A percentile compares a stretch with the other conserved stretches of the same genome.
Evolutionary conservation across 2,113 vertebrate species (phyloP).

Genomic region (Pao palembangensis): DNA sequence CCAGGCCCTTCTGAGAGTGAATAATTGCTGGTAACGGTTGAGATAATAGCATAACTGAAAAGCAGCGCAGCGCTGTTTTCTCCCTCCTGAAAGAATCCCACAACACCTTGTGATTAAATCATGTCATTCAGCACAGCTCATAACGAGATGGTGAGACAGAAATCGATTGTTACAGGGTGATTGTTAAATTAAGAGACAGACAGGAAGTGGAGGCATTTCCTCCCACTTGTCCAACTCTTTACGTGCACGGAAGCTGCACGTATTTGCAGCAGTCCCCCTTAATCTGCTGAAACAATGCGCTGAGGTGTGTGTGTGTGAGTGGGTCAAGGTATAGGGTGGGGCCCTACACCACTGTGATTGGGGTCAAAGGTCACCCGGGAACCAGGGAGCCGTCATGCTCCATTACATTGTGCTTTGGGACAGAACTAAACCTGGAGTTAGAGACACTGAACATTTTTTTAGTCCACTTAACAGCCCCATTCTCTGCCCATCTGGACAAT

Average conservation of each 20-base stretch:
- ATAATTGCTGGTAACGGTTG: too few relatives aligned
- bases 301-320: slow-evolving; percentile 46
- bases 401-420: slow-evolving; percentile 65
- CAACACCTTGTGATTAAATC: too few relatives aligned
- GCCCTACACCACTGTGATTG: slow-evolving; percentile 68
- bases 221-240: slow-evolving; percentile 28
- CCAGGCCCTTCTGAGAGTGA: too few relatives aligned
- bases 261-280: slow-evolving; percentile 62
- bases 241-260: slow-evolving; percentile 53
- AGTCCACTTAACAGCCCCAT: slow-evolving; percentile 37
- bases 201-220: slow-evolving; percentile 24
- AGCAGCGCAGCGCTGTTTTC: too few relatives aligned
- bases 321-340: slow-evolving; percentile 37
- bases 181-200: slow-evolving; percentile 4
- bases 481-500: slow-evolving; percentile 52
- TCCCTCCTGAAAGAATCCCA: too few relatives aligned
- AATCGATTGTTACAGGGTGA: too few relatives aligned
- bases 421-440: slow-evolving; percentile 55
- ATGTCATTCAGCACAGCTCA: too few relatives aligned
- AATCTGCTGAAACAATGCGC: slow-evolving; percentile 69
- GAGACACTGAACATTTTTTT: slow-evolving; percentile 34
- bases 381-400: slow-evolving; percentile 74
- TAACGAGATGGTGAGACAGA: too few relatives aligned
- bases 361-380: slow-evolving; percentile 67
- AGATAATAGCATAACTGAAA: too few relatives aligned